Evolutionary conservation across 2,113 vertebrate genomes (phyloP), one percentile per base, ranked within the genome.

Genomic region (Sinocyclocheilus maitianheensis): DNA sequence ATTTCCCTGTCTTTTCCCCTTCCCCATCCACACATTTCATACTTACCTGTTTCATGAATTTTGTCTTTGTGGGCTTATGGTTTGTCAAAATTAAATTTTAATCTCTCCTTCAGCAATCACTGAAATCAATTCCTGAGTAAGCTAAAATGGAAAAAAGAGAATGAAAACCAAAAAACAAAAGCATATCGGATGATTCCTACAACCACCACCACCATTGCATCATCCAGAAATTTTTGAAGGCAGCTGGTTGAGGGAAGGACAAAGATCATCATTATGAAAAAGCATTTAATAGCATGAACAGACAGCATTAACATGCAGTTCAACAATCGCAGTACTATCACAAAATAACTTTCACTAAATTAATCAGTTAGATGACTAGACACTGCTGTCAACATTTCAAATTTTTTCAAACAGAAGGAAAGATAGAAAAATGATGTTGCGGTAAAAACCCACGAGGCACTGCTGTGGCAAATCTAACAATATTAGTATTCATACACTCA

Each of bases 271-370:
- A 72, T 89, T 81, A 89, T 90, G 89, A 92, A 67, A 81, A 76
- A 13, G n/a, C 3, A 53, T 67, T 81, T 43, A 81, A 55, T 80
- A 43, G 3, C 26, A 48, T 48, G 1, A 75, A 85, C 55, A 75
- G 89, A 62, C 81, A 85, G 87, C 86, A 87, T 90, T 91, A 90
- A 89, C 86, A 91, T 85, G 77, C 46, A 83, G 7, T 62, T 46
- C 53, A 83, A 71, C 81, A 87, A 79, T 67, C 58, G 4, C 20
- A 24, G 12, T 43, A 62, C 43, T 58, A 78, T 22, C 37, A 78
- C 30, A 62, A 62, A 40, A 40, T 20, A 79, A 43, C 20, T n/a
- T 58, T 60, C 2, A 40, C 10, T 40, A 40, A 78, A 60, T 79
- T 7, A 37, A 60, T 37, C 9, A 78, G 26, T 6, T 55, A 37